Conservation (phyloP, 2,113 vertebrate species). For the Bagarius yarrelli region DNA sequence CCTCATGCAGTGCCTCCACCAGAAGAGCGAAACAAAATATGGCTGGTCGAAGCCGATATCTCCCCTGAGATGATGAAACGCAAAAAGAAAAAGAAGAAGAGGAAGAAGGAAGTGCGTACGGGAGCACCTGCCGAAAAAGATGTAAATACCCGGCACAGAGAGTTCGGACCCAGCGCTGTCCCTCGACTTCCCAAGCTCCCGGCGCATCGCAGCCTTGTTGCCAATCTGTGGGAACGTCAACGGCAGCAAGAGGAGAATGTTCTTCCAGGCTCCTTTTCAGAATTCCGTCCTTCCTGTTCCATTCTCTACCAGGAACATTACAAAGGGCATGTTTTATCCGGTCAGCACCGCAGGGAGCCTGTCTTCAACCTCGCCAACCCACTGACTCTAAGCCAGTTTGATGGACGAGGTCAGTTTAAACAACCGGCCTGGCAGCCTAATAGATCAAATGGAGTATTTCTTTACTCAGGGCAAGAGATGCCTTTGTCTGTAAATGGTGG, state of each 20-base stretch:
- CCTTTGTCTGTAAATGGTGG: constrained; percentile 47
- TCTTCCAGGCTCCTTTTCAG: constrained; percentile 67
- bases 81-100: constrained; percentile 86
- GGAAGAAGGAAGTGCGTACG: constrained; percentile 77
- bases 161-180: constrained; percentile 70
- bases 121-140: constrained; percentile 51
- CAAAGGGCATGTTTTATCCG: constrained; percentile 41
- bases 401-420: constrained; percentile 54
- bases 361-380: constrained; percentile 67
- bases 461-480: constrained; percentile 29
- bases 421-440: constrained; percentile 60
- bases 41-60: constrained; percentile 87
- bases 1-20: constrained; percentile 78
- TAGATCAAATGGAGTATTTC: constrained; percentile 50
- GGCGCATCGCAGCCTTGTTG: constrained; percentile 79
- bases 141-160: constrained; percentile 36
- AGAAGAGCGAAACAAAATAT: constrained; percentile 82
- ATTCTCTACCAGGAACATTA: constrained; percentile 57
- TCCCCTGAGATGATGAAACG: constrained; percentile 85
- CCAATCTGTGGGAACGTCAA: constrained; percentile 58
- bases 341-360: constrained; percentile 50
- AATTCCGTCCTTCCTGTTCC: constrained; percentile 55
- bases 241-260: constrained; percentile 67
- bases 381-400: constrained; percentile 62
- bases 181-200: constrained; percentile 86